Conservation (phyloP, 2,113 vertebrate genomes). For the Nibea albiflora region DNA sequence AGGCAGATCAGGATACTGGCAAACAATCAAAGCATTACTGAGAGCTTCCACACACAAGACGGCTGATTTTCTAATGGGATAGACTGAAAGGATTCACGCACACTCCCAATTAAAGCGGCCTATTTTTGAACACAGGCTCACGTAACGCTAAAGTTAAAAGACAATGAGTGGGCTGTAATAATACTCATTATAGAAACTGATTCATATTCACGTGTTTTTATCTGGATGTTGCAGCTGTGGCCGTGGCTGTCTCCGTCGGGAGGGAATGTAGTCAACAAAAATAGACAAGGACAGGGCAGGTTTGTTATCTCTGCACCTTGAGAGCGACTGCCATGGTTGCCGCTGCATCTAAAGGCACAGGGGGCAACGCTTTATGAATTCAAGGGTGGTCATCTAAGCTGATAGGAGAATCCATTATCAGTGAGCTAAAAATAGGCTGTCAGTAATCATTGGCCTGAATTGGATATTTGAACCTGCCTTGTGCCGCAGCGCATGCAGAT, state of each 20-base stretch:
- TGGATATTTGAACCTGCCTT: conserved; percentile 68
- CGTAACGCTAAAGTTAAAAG: conserved; percentile 22
- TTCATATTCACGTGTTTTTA: conserved; percentile 38
- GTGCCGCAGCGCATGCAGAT: conserved; percentile 25
- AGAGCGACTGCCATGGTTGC: conserved; percentile 49
- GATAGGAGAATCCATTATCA: conserved; percentile 72
- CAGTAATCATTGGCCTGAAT: conserved; percentile 61
- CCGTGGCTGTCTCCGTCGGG: neutral
- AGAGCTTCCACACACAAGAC: neutral
- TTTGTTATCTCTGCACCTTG: conserved; percentile 44
- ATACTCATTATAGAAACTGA: conserved; percentile 14
- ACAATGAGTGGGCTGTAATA: conserved; percentile 32
- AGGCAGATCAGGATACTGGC: conserved; percentile 22
- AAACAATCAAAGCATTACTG: conserved; percentile 39
- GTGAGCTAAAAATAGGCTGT: conserved; percentile 76
- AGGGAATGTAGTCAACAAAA: conserved; percentile 8
- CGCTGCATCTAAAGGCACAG: conserved; percentile 49
- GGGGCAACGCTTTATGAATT: conserved; percentile 71
- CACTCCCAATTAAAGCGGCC: conserved; percentile 30
- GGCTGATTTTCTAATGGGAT: conserved; percentile 10
- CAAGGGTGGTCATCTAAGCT: conserved; percentile 68
- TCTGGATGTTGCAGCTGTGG: conserved; percentile 35
- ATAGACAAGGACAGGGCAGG: neutral
- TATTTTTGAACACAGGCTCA: conserved; percentile 24
- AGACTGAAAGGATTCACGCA: conserved; percentile 45